phyloP scores from a whole-genome alignment of 2,888 invertebrate species.

The Hypomecis atomaria region DNA sequence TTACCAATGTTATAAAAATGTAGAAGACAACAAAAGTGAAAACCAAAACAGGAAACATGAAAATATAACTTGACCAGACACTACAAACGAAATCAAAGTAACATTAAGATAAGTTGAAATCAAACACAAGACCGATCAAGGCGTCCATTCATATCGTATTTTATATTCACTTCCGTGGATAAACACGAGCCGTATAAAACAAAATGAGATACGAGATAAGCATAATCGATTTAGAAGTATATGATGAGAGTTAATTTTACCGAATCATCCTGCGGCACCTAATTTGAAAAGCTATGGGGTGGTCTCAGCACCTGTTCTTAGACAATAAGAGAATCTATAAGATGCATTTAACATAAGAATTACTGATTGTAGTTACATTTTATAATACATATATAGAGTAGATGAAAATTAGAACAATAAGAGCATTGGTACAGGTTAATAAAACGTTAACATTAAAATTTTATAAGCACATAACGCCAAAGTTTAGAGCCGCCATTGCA shows the following conservation, averaged over 20 bases:
- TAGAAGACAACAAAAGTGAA: constrained; percentile 19
- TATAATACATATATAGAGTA: no score
- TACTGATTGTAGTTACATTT: neutral
- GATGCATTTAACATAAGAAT: constrained; percentile 13
- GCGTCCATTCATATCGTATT: constrained; percentile 20
- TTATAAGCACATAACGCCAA: no score
- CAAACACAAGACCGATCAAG: constrained; percentile 17
- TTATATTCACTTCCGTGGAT: constrained; percentile 28
- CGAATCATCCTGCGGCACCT: constrained; percentile 28
- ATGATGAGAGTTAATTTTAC: constrained; percentile 27
- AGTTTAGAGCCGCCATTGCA: no score
- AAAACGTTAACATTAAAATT: no score
- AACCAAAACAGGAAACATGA: constrained; percentile 21
- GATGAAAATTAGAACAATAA: no score
- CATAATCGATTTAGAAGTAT: constrained; percentile 27
- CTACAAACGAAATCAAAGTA: constrained; percentile 17
- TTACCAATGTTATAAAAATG: constrained; percentile 2
- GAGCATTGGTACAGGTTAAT: no score
- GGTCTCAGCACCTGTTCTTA: constrained; percentile 26
- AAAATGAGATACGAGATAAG: constrained; percentile 31
- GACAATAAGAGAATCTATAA: constrained; percentile 15
- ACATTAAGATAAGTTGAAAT: constrained; percentile 27
- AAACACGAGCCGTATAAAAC: constrained; percentile 22
- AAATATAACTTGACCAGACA: constrained; percentile 17
- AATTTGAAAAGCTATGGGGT: constrained; percentile 25